Percentiles rank a stretch among this genome's conserved stretches.
Evolutionary conservation across 2,888 invertebrate genomes (phyloP).

Genomic region (Patella caerulea): DNA sequence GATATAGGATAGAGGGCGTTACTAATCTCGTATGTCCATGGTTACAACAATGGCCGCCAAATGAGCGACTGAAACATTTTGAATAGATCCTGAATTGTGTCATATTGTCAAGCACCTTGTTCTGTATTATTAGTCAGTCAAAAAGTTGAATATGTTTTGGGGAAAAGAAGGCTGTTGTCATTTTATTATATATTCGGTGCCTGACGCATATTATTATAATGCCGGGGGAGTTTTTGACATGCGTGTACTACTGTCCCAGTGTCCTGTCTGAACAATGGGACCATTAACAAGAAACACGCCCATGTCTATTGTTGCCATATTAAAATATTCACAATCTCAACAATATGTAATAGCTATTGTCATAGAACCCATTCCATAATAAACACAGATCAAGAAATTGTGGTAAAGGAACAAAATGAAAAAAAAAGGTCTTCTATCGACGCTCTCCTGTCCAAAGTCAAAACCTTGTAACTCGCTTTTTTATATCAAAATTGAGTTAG

Average conservation of each 20-base stretch:
- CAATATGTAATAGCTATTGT: too few relatives aligned
- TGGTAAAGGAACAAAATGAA: too few relatives aligned
- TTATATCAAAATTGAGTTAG: too few relatives aligned
- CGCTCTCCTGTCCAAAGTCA: too few relatives aligned
- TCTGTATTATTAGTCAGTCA: neutral
- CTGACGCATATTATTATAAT: neutral
- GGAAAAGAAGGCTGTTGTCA: neutral
- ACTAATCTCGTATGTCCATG: neutral
- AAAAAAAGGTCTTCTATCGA: too few relatives aligned
- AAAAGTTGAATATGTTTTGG: constrained; percentile 5
- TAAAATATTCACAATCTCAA: neutral
- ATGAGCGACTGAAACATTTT: neutral
- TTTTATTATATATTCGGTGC: neutral
- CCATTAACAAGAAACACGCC: neutral
- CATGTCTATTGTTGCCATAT: neutral
- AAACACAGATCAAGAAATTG: too few relatives aligned
- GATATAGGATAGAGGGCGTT: neutral
- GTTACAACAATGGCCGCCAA: neutral
- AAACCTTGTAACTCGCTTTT: too few relatives aligned
- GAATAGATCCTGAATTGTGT: neutral
- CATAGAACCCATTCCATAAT: too few relatives aligned
- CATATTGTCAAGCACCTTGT: neutral
- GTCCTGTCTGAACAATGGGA: neutral
- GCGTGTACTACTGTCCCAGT: neutral
- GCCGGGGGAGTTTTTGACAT: constrained; percentile 7